These are phyloP conservation scores for Cariama cristata DNA, from an alignment of 2,113 vertebrate species.

Conservation along the genomic window DNA sequence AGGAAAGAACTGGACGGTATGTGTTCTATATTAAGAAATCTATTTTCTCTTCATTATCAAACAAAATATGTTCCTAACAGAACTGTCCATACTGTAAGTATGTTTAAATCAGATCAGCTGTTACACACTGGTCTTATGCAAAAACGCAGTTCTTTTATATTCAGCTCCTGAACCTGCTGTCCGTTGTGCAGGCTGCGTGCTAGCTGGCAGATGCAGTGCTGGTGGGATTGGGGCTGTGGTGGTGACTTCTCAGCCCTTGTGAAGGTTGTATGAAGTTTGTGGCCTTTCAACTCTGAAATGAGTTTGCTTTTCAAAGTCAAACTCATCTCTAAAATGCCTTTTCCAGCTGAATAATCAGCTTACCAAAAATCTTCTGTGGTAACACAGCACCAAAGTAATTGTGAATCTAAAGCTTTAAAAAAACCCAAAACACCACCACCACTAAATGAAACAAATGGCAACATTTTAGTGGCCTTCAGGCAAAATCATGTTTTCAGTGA, in stretches of 20 bases:
- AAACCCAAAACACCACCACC: no score
- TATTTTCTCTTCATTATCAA: slow-evolving; percentile 23
- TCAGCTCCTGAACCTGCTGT: background rate
- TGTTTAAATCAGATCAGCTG: slow-evolving; percentile 30
- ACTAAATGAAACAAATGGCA: background rate
- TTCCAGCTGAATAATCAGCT: background rate
- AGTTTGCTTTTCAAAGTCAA: background rate
- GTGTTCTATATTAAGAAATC: slow-evolving; percentile 30
- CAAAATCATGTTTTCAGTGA: background rate
- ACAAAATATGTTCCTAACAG: slow-evolving; percentile 32
- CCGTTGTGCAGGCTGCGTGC: background rate
- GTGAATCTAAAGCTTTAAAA: background rate
- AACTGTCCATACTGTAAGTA: background rate
- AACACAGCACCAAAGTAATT: background rate
- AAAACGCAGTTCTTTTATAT: background rate
- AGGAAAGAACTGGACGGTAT: slow-evolving; percentile 18
- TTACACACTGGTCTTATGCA: background rate
- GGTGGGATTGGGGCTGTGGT: background rate
- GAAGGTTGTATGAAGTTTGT: background rate
- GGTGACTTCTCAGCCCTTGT: background rate
- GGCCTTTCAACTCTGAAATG: background rate
- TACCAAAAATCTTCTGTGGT: background rate
- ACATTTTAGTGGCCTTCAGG: background rate
- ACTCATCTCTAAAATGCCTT: background rate
- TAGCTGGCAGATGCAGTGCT: background rate